Conservation (phyloP, 2,888 invertebrate genomes). For the Glyphotaelius pellucidus region DNA sequence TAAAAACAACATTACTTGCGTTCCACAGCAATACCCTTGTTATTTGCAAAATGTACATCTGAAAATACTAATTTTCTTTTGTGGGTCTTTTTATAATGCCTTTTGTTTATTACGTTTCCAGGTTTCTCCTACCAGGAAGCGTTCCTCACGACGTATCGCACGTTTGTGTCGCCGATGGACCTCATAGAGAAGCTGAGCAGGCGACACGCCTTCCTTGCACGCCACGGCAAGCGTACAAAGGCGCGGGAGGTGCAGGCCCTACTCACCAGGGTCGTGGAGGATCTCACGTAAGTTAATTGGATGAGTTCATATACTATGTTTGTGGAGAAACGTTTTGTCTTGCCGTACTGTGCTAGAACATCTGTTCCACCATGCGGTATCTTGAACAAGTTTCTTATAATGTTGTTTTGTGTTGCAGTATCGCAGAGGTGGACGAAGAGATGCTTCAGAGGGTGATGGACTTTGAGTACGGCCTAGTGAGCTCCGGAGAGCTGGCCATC, state of each 20-base stretch:
- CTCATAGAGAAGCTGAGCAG: slow-evolving; percentile 91
- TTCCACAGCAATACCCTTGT: too few species aligned
- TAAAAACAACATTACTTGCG: too few species aligned
- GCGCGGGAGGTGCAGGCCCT: slow-evolving; percentile 94
- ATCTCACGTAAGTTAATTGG: slow-evolving; percentile 88
- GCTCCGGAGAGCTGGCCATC: slow-evolving; percentile 93
- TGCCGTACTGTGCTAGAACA: too few species aligned
- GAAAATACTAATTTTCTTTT: too few species aligned
- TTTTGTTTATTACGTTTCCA: slow-evolving; percentile 71
- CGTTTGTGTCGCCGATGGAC: slow-evolving; percentile 92
- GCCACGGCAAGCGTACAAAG: slow-evolving; percentile 84
- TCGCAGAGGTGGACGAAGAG: slow-evolving; percentile 89
- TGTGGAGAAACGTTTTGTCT: too few species aligned
- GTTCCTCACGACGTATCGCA: slow-evolving; percentile 97
- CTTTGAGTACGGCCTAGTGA: slow-evolving; percentile 95
- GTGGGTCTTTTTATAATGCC: neutral
- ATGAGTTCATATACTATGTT: too few species aligned
- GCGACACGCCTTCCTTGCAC: slow-evolving; percentile 81
- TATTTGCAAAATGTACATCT: too few species aligned
- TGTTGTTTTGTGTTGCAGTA: slow-evolving; percentile 74
- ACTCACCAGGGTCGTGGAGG: slow-evolving; percentile 95
- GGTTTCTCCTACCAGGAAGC: slow-evolving; percentile 98
- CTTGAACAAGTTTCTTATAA: too few species aligned
- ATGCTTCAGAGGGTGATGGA: slow-evolving; percentile 91
- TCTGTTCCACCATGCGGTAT: too few species aligned